Conservation (phyloP, 2,113 vertebrate species). For the Gymnorhina tibicen region DNA sequence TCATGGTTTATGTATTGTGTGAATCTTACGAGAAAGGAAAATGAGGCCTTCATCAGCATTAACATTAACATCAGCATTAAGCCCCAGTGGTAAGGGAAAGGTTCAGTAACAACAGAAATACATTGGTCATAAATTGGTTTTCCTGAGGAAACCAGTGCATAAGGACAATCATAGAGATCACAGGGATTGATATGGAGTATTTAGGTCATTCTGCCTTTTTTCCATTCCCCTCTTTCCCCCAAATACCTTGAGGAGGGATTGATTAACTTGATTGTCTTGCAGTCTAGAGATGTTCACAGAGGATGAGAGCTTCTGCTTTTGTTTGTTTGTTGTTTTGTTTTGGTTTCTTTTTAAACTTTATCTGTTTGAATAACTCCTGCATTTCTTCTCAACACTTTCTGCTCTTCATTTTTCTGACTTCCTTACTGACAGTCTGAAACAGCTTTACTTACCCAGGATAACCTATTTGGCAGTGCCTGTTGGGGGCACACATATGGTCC, state of each 20-base stretch:
- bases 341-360: too few relatives aligned
- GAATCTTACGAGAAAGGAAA: not conserved
- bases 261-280: not conserved
- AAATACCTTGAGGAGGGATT: not conserved
- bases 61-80: too few relatives aligned
- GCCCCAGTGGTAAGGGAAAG: not conserved
- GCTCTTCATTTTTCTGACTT: not conserved
- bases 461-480: not conserved
- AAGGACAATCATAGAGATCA: not conserved
- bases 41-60: not conserved
- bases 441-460: not conserved
- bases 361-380: not conserved
- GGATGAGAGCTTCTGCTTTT: not conserved
- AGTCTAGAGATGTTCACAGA: not conserved
- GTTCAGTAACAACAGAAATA: not conserved
- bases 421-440: not conserved
- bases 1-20: not conserved
- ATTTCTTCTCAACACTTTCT: not conserved
- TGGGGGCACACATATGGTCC: conserved; percentile 6
- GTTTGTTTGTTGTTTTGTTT: not conserved
- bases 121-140: not conserved
- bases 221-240: fast-evolving
- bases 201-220: not conserved
- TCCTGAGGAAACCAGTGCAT: not conserved
- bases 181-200: not conserved